Percentiles rank a stretch among this genome's conserved stretches.
Conservation (phyloP, 2,888 invertebrate species). For the Drosophila paramelanica region DNA sequence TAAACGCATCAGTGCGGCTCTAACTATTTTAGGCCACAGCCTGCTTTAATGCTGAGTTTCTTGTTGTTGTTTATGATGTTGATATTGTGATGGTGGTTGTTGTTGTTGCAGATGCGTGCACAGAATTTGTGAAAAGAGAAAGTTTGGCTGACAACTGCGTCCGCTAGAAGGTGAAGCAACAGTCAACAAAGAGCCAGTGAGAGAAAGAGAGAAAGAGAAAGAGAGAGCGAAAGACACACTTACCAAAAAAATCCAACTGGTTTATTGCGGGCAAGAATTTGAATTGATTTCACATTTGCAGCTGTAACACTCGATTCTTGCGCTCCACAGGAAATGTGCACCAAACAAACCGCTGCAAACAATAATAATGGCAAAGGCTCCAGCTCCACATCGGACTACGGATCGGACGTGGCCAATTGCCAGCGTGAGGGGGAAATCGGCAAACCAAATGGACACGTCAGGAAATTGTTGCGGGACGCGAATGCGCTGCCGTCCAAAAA, state of each 20-base stretch:
- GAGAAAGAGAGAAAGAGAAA: conserved; percentile 1
- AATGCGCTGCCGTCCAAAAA: conserved; percentile 84
- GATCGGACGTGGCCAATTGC: not conserved
- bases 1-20: conserved; percentile 36
- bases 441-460: conserved; percentile 26
- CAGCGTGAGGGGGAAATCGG: not conserved
- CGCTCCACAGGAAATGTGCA: conserved; percentile 33
- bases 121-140: conserved; percentile 82
- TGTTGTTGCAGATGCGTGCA: conserved; percentile 54
- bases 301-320: not conserved
- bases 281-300: conserved; percentile 16
- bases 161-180: not conserved
- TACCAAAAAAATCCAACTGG: conserved; percentile 4
- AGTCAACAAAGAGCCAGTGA: conserved; percentile 1
- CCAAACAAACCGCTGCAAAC: conserved; percentile 32
- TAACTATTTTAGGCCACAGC: conserved; percentile 26
- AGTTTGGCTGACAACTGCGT: conserved; percentile 50
- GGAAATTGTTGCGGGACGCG: conserved; percentile 27
- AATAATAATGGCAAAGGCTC: not conserved
- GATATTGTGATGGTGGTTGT: conserved; percentile 12
- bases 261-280: conserved; percentile 20
- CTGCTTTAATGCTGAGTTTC: not conserved
- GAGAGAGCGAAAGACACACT: conserved; percentile 1
- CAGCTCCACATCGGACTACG: too few species aligned
- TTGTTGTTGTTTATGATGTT: conserved; percentile 6